phyloP scores from a whole-genome alignment of 2,888 invertebrate species.

The Heliconius ethilla region DNA sequence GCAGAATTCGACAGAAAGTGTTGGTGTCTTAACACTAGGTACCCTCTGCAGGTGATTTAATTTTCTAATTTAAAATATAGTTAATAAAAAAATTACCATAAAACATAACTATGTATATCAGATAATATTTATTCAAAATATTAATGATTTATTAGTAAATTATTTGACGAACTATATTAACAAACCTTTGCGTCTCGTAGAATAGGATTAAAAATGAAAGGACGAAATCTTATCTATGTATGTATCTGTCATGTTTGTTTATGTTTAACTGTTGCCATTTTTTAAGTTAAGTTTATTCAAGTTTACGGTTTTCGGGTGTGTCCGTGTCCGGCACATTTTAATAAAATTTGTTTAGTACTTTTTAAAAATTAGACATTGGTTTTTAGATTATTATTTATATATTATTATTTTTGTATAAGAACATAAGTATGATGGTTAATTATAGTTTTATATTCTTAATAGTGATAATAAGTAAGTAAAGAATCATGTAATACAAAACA shows the following conservation, averaged over 20 bases:
- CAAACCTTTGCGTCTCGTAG: no score
- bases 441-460: constrained; percentile 8
- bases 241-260: neutral
- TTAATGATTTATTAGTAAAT: no score
- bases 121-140: no score
- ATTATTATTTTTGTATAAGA: constrained; percentile 1
- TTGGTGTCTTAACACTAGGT: no score
- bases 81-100: neutral
- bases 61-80: neutral
- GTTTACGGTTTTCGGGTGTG: constrained; percentile 39
- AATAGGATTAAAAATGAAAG: neutral
- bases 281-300: neutral
- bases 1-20: no score
- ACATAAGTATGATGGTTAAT: constrained; percentile 8
- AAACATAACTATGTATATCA: no score
- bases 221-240: neutral
- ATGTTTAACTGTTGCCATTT: constrained; percentile 22
- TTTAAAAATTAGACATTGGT: neutral
- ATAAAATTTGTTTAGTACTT: neutral
- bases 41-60: no score
- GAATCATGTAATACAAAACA: neutral
- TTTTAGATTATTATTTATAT: constrained; percentile 3
- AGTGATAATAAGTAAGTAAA: constrained; percentile 16
- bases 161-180: no score
- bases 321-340: constrained; percentile 35